Evolutionary conservation across 2,888 invertebrate genomes (phyloP), one percentile per base, ranked within the genome.

Genomic region (Apodemia zela): DNA sequence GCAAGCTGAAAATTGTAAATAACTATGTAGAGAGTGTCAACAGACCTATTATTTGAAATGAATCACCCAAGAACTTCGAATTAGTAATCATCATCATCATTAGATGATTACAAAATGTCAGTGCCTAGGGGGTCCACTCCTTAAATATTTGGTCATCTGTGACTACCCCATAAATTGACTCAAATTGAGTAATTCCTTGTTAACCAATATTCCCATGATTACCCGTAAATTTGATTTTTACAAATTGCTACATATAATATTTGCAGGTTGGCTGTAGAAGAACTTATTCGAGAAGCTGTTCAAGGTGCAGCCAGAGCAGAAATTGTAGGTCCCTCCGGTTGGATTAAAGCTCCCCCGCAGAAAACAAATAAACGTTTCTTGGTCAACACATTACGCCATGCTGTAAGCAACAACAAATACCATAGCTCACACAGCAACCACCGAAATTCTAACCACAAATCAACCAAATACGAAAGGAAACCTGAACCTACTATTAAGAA

Each of bases 221-320:
- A 33, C 7, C 33, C 4, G 6, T 33, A 33, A 25, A 4, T 25
- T 33, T 33, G 4, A 1, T 33, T 33, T 35, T 11, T 35, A 2
- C 4, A 35, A 11, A 35, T 1, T 35, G 2, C 35, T 35, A 10
- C 11, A 2, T 35, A 3, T 11, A 33, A 35, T 35, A 59, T 10
- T 80, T 82, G 64, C 74, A 93, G 93, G 77, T 77, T 93, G 76
- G 94, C 94, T 13, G 90, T 93, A 58, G 93, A 93, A 74, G 94
- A 94, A 79, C 83, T 94, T 60, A 81, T 94, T 68, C 85, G 92
- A 65, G 94, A 94, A 80, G 93, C 94, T 13, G 92, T 93, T 51
- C 92, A 93, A 77, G 93, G 93, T 62, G 93, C 93, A 60, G 93
- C 93, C 58, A 85, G 94, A 80, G 93, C 93, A 45, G 93, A 93